A percentile compares a stretch with the other conserved stretches of the same genome.
These are phyloP conservation scores for Neoscelio sp. DNA, from an alignment of 2,888 invertebrate species.

Conservation along the genomic window DNA sequence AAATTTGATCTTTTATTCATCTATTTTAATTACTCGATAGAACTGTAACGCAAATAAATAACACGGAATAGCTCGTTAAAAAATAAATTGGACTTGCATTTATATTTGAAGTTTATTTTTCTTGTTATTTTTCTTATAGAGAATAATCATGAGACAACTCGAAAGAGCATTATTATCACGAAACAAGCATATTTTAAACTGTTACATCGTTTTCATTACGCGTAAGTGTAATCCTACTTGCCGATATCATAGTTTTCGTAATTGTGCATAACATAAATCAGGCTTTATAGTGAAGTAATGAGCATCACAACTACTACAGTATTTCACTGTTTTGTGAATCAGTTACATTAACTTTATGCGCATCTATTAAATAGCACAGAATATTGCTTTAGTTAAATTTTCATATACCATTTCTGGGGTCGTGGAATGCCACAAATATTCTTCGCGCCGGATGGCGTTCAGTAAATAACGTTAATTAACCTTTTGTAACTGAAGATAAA, in stretches of 20 bases:
- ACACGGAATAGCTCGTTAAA: conserved; percentile 15
- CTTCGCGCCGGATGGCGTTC: too few species aligned
- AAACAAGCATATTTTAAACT: conserved; percentile 50
- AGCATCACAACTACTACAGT: conserved; percentile 52
- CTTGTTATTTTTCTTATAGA: too few species aligned
- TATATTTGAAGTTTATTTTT: too few species aligned
- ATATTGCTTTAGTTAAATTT: conserved; percentile 17
- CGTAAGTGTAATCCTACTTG: conserved; percentile 29
- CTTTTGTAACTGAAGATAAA: too few species aligned
- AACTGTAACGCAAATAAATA: not conserved
- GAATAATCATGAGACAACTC: too few species aligned
- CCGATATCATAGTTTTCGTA: conserved; percentile 47
- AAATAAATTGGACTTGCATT: too few species aligned
- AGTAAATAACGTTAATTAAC: too few species aligned
- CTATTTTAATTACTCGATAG: conserved; percentile 12
- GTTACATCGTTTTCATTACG: conserved; percentile 50
- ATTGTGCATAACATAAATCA: conserved; percentile 64
- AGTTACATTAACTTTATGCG: conserved; percentile 50
- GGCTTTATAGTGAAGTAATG: conserved; percentile 55
- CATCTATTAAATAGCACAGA: conserved; percentile 38
- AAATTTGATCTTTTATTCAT: not conserved
- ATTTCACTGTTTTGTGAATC: conserved; percentile 60
- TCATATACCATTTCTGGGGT: not conserved
- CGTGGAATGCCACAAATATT: not conserved
- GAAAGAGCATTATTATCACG: conserved; percentile 43